These are phyloP conservation scores for Cephus cinctus DNA, from an alignment of 1,140 invertebrate genomes.

Conservation along the genomic window DNA sequence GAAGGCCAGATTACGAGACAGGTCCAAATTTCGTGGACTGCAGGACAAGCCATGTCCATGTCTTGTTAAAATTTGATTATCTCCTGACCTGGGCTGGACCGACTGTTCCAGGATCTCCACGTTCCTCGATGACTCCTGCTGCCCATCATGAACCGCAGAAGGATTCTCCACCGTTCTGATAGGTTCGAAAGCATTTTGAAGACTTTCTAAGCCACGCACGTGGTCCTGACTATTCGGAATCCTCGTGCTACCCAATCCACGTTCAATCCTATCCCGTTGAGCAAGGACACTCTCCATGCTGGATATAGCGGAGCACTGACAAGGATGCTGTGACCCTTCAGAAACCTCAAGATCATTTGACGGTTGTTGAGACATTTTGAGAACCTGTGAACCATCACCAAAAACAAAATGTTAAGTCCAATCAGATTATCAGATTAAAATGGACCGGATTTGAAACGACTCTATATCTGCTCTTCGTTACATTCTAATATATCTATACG, in stretches of 20 bases:
- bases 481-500: no score
- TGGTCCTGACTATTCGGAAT: constrained; percentile 28
- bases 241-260: constrained; percentile 28
- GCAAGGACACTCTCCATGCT: constrained; percentile 25
- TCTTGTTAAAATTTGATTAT: constrained; percentile 19
- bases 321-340: constrained; percentile 28
- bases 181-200: constrained; percentile 33
- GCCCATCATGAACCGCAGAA: constrained; percentile 16
- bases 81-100: constrained; percentile 22
- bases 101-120: constrained; percentile 24
- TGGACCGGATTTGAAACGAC: no score
- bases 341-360: constrained; percentile 26
- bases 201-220: constrained; percentile 22
- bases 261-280: constrained; percentile 26
- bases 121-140: constrained; percentile 24
- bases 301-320: constrained; percentile 32
- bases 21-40: constrained; percentile 28
- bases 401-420: no score
- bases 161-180: constrained; percentile 32
- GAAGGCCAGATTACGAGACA: constrained; percentile 30
- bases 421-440: no score
- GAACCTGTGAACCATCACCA: constrained; percentile 10
- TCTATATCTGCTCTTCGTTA: no score
- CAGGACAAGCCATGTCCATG: constrained; percentile 26
- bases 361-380: constrained; percentile 29